These are phyloP conservation scores for Acrocyrtus sp. DNA, from an alignment of 2,888 invertebrate species.

Conservation along the genomic window DNA sequence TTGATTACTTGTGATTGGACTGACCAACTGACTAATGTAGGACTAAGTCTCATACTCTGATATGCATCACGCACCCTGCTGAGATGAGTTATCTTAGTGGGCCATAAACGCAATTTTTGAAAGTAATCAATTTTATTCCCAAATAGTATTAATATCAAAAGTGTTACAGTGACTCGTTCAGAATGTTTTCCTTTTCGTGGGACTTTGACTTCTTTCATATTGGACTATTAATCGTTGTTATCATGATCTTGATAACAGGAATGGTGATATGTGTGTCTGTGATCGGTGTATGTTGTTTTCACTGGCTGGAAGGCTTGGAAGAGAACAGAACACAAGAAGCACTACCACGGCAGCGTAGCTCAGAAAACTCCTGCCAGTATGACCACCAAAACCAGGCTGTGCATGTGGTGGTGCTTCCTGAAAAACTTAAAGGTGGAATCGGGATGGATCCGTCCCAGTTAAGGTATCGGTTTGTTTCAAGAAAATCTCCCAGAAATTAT, in stretches of 20 bases:
- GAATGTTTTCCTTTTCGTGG: conserved; percentile 13
- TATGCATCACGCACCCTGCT: too few species aligned
- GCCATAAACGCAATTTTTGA: not conserved
- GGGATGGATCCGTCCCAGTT: conserved; percentile 25
- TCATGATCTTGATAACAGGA: conserved; percentile 53
- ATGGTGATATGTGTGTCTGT: conserved; percentile 52
- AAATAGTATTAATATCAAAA: too few species aligned
- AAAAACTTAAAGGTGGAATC: conserved; percentile 9
- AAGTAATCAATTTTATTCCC: not conserved
- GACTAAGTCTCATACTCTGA: not conserved
- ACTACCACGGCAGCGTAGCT: too few species aligned
- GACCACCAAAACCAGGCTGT: conserved; percentile 18
- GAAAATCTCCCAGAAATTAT: too few species aligned
- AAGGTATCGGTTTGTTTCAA: not conserved
- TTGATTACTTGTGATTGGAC: not conserved
- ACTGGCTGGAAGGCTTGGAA: conserved; percentile 49
- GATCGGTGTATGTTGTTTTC: conserved; percentile 53
- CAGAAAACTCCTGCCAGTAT: conserved; percentile 13
- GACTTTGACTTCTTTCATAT: conserved; percentile 53
- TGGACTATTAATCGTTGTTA: conserved; percentile 46
- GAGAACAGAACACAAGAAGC: too few species aligned
- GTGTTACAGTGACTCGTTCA: too few species aligned
- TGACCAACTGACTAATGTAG: not conserved
- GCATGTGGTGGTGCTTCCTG: conserved; percentile 33
- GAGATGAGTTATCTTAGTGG: too few species aligned